Conservation (phyloP, 2,888 invertebrate genomes). For the Notodonta ziczac region DNA sequence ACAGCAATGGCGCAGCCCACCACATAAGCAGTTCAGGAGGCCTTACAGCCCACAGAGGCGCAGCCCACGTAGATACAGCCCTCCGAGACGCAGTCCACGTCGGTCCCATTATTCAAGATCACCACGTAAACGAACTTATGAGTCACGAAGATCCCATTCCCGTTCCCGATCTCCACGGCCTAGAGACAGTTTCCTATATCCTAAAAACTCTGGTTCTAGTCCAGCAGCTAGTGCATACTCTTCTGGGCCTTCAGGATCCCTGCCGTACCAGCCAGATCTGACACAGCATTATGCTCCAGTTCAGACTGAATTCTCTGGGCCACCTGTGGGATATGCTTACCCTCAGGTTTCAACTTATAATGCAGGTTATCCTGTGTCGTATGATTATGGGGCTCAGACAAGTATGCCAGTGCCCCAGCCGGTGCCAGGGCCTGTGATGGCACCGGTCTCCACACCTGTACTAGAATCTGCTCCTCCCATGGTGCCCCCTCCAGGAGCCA, state of each 20-base stretch:
- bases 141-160: slow-evolving; percentile 30
- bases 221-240: slow-evolving; percentile 8
- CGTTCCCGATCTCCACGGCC: slow-evolving; percentile 30
- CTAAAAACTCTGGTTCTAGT: slow-evolving; percentile 33
- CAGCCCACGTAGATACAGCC: slow-evolving; percentile 28
- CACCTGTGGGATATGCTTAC: slow-evolving; percentile 30
- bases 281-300: slow-evolving; percentile 21
- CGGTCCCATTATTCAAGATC: slow-evolving; percentile 38
- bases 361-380: slow-evolving; percentile 46
- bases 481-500: slow-evolving; percentile 33
- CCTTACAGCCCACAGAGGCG: slow-evolving; percentile 2
- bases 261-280: slow-evolving; percentile 24
- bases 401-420: slow-evolving; percentile 36
- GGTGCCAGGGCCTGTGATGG: slow-evolving; percentile 29
- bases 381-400: slow-evolving; percentile 51
- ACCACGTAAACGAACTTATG: slow-evolving; percentile 27
- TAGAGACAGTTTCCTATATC: slow-evolving; percentile 57
- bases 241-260: slow-evolving; percentile 15
- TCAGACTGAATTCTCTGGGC: slow-evolving; percentile 29
- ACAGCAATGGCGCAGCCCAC: slow-evolving; percentile 4
- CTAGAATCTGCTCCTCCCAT: slow-evolving; percentile 44
- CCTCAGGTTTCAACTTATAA: slow-evolving; percentile 44
- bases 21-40: not conserved
- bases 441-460: slow-evolving; percentile 46
- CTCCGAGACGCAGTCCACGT: slow-evolving; percentile 26